phyloP scores from a whole-genome alignment of 2,113 vertebrate genomes.

The Nanorana parkeri region DNA sequence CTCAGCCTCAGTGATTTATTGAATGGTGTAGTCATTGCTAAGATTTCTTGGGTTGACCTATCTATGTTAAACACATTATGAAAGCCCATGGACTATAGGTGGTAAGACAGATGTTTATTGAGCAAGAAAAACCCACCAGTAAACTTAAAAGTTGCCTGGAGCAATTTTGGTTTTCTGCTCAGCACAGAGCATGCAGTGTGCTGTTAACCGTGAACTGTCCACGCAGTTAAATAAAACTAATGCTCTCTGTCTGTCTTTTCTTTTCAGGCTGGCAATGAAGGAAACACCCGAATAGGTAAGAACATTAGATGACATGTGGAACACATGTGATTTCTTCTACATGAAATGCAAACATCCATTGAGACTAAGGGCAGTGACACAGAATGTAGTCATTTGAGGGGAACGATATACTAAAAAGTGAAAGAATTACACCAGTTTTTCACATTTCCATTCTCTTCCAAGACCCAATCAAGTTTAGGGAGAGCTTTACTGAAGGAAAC shows the following conservation, averaged over 20 bases:
- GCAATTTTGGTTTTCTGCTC: conserved; percentile 47
- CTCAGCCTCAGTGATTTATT: background rate
- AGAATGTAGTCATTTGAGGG: no score
- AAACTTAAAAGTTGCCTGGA: conserved; percentile 45
- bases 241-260: conserved; percentile 60
- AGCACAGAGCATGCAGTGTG: conserved; percentile 43
- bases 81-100: accelerated
- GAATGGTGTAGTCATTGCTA: conserved; percentile 11
- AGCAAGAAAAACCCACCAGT: conserved; percentile 37
- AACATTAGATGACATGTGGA: background rate
- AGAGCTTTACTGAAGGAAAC: no score
- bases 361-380: no score
- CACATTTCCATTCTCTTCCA: background rate
- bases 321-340: background rate
- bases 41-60: conserved; percentile 24
- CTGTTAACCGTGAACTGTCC: conserved; percentile 36
- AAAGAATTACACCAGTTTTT: no score
- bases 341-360: no score
- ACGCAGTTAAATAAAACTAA: conserved; percentile 56
- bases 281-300: conserved; percentile 73
- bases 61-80: background rate
- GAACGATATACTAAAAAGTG: no score
- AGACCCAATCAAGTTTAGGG: no score
- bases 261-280: conserved; percentile 70
- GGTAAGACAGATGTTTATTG: conserved; percentile 50